Percentiles rank a stretch among this genome's conserved stretches.
Evolutionary conservation across 2,888 invertebrate species (phyloP).

Genomic region (Polietes domitor): DNA sequence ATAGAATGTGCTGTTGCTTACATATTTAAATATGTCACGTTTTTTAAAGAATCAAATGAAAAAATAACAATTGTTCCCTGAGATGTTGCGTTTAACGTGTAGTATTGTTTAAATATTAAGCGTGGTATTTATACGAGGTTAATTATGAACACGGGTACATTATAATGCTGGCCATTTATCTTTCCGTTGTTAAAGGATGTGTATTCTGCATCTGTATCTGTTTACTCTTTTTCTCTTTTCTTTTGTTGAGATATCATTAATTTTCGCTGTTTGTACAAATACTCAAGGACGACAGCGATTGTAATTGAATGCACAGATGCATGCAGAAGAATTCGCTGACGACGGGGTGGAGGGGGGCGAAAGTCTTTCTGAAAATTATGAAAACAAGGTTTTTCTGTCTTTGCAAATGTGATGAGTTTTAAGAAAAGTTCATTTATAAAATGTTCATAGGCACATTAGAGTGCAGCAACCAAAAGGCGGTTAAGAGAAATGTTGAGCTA

Average conservation of each 20-base stretch:
- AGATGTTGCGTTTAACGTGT: too few species aligned
- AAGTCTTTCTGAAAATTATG: not conserved
- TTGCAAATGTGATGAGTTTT: not conserved
- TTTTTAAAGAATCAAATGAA: too few species aligned
- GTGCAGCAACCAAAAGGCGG: too few species aligned
- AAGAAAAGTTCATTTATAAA: too few species aligned
- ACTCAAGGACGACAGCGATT: slow-evolving; percentile 50
- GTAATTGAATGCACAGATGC: not conserved
- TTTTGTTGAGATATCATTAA: slow-evolving; percentile 46
- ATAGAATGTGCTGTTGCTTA: too few species aligned
- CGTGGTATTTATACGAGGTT: not conserved
- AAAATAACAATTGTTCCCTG: too few species aligned
- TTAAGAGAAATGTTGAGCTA: too few species aligned
- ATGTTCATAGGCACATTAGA: too few species aligned
- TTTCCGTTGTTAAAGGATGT: slow-evolving; percentile 31
- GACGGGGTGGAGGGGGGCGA: not conserved
- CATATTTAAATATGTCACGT: too few species aligned
- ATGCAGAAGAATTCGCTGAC: not conserved
- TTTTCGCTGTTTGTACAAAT: slow-evolving; percentile 52
- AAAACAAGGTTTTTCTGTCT: not conserved
- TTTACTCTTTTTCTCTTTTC: slow-evolving; percentile 29
- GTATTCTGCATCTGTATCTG: not conserved
- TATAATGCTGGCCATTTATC: slow-evolving; percentile 18
- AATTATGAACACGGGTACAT: not conserved
- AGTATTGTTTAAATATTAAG: too few species aligned